Evolutionary conservation across 2,113 vertebrate genomes (phyloP), one percentile per base, ranked within the genome.

Genomic region (Podarcis muralis): DNA sequence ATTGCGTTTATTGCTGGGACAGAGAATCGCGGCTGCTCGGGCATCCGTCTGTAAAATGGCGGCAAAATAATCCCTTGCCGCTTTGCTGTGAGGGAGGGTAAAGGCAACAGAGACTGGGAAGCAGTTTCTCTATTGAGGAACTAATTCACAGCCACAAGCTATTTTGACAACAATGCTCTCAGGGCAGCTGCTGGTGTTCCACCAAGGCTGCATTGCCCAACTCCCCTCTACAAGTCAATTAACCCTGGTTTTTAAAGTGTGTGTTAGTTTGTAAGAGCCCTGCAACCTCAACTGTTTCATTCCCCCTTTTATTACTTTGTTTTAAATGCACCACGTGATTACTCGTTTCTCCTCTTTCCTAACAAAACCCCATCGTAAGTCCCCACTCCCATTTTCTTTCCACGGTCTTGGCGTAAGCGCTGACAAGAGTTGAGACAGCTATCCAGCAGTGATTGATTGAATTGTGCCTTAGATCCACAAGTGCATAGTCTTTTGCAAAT

Each of bases 391-490:
- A 78, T 69, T 83, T 88, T 83, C 72, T 78, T 83, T 77, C 59
- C 81, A 82, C 23, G 4, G 53, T 82, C 59, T 88, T 78, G 66
- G 59, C 65, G 66, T 88, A 84, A 20, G n/a, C 35, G 23, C 40
- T 57, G 65, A 78, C 62, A 62, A 66, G 37, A 9, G 13, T 83
- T 43, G 43, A 69, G 66, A 48, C 16, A 23, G 43, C 74, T 57
- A 35, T 57, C 16, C 18, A 69, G 30, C 81, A 88, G 74, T 57
- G n/a, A 40, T 78, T 88, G 75, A 84, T 88, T 88, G 87, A 88
- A 88, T 84, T 88, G 74, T 83, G 81, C 81, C 87, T 83, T 88
- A 83, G 59, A 88, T 74, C 74, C 81, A 88, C 81, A 78, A 88
- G 81, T 78, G 74, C 43, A 27, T 75, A 77, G 32, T 66, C 22